Conservation (phyloP, 2,113 vertebrate genomes). For the Caranx melampygus region DNA sequence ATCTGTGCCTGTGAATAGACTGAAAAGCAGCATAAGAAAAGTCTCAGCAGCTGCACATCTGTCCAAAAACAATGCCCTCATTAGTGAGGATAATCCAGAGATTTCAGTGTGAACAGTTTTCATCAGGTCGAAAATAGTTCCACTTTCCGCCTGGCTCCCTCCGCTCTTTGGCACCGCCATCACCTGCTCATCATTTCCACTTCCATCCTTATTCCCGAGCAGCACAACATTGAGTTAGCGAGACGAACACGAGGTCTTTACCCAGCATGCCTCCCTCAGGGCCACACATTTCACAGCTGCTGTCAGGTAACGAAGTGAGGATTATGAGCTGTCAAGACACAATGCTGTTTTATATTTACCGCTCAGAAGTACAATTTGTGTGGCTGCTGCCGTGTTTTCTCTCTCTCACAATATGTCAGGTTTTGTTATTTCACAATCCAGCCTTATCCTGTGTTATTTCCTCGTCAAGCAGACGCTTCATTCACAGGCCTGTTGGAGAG, state of each 20-base stretch:
- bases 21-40: not conserved
- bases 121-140: not conserved
- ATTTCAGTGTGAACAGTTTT: not conserved
- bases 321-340: slow-evolving; percentile 26
- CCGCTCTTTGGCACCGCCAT: slow-evolving; percentile 14
- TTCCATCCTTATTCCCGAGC: slow-evolving; percentile 10
- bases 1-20: slow-evolving; percentile 15
- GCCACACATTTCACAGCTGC: not conserved
- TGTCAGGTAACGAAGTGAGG: slow-evolving; percentile 27
- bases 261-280: not conserved
- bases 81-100: not conserved
- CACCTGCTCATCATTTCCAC: slow-evolving; percentile 36
- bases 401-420: not conserved
- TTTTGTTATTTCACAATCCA: slow-evolving; percentile 41
- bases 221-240: slow-evolving; percentile 1
- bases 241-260: slow-evolving; percentile 12
- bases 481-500: slow-evolving; percentile 17
- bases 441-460: slow-evolving; percentile 21
- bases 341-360: not conserved
- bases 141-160: slow-evolving; percentile 8
- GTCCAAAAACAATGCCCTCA: slow-evolving; percentile 16
- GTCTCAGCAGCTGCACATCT: not conserved
- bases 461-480: slow-evolving; percentile 8
- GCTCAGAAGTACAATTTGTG: not conserved
- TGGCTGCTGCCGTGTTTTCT: not conserved